phyloP scores from a whole-genome alignment of 2,888 invertebrate genomes.

The Acanthopleura granulata region DNA sequence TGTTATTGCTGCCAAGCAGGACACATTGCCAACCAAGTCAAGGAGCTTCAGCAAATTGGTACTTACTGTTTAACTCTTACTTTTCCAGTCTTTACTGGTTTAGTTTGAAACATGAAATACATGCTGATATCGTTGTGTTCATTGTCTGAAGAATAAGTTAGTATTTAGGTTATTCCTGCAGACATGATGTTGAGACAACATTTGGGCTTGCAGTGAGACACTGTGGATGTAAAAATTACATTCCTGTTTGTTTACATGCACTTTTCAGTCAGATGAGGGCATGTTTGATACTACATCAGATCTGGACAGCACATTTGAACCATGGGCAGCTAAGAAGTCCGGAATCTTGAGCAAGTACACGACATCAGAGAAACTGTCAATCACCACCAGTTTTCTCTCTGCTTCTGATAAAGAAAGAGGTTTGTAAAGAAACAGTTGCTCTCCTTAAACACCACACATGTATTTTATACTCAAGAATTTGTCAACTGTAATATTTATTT shows the following conservation, averaged over 20 bases:
- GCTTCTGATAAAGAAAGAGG: constrained; percentile 63
- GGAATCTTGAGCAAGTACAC: constrained; percentile 91
- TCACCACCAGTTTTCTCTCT: constrained; percentile 86
- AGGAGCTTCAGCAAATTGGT: constrained; percentile 40
- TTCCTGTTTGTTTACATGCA: constrained; percentile 2
- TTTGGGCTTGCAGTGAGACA: not conserved
- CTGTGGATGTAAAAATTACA: not conserved
- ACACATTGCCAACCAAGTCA: constrained; percentile 72
- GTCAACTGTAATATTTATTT: too few relatives aligned
- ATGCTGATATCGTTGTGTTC: too few relatives aligned
- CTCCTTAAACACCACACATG: too few relatives aligned
- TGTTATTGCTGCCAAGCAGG: constrained; percentile 76
- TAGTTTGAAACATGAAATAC: too few relatives aligned
- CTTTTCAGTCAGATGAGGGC: not conserved
- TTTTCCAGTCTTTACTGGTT: too few relatives aligned
- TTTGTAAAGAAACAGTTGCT: constrained; percentile 23
- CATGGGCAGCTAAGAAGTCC: constrained; percentile 83
- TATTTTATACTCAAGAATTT: too few relatives aligned
- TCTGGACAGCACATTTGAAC: constrained; percentile 73
- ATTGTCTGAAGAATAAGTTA: too few relatives aligned
- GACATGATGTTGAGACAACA: too few relatives aligned
- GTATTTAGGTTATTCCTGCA: too few relatives aligned
- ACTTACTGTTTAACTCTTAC: not conserved
- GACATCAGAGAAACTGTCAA: constrained; percentile 92
- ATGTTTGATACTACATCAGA: constrained; percentile 26